Evolutionary conservation across 2,888 invertebrate species (phyloP).

Genomic region (Zelleria hepariella): DNA sequence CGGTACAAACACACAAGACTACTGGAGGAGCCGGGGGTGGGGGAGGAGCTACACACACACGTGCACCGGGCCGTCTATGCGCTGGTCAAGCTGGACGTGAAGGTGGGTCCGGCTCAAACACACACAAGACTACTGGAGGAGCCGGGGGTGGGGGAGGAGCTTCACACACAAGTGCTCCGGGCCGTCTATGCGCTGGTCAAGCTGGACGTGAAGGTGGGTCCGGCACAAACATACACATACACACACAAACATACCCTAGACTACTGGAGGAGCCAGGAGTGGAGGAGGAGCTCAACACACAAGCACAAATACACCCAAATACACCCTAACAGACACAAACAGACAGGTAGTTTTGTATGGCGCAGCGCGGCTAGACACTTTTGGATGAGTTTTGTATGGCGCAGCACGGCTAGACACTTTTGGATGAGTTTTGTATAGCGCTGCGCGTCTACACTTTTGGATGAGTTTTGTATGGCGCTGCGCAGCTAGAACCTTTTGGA

Average conservation of each 20-base stretch:
- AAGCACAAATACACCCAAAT: neutral
- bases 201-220: conserved; percentile 34
- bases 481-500: no score
- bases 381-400: no score
- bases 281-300: neutral
- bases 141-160: conserved; percentile 60
- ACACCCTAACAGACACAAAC: no score
- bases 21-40: conserved; percentile 60
- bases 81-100: neutral
- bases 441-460: no score
- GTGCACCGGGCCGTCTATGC: neutral
- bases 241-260: no score
- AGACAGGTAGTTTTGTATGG: no score
- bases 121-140: conserved; percentile 76
- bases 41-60: neutral
- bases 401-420: no score
- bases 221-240: no score
- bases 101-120: no score
- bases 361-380: no score
- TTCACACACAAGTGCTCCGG: conserved; percentile 75
- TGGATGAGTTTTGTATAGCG: no score
- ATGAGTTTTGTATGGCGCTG: no score
- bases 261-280: conserved; percentile 63
- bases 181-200: conserved; percentile 84
- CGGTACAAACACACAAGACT: conserved; percentile 69